A percentile compares a stretch with the other conserved stretches of the same genome.
phyloP scores from a whole-genome alignment of 2,888 invertebrate genomes.

The Strigamia maritima region DNA sequence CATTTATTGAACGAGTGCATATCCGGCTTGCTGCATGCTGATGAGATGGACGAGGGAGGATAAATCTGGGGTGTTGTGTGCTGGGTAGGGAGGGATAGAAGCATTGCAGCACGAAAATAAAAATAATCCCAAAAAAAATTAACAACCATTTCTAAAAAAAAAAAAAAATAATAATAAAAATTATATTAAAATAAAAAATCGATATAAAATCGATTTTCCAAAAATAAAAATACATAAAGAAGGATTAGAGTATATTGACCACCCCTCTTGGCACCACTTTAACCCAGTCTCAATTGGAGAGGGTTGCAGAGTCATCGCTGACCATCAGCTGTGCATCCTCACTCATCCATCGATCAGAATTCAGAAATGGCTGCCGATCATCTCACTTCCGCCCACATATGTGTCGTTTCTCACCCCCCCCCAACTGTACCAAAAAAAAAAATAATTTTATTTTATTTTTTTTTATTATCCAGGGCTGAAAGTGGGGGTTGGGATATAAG shows the following conservation, averaged over 20 bases:
- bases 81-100: not conserved
- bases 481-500: not conserved
- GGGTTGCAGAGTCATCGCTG: not conserved
- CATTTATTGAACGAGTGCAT: conserved; percentile 29
- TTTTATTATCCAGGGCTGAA: not conserved
- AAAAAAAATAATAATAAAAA: too few species aligned
- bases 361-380: conserved; percentile 20
- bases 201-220: not conserved
- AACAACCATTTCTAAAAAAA: too few species aligned
- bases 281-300: not conserved
- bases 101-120: too few species aligned
- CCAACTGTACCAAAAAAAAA: not conserved
- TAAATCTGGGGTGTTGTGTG: not conserved
- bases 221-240: not conserved
- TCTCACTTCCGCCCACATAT: conserved; percentile 10
- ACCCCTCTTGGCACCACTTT: not conserved
- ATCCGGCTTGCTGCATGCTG: conserved; percentile 24
- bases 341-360: conserved; percentile 5
- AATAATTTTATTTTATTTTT: not conserved
- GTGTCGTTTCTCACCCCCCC: conserved; percentile 5
- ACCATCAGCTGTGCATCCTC: conserved; percentile 24
- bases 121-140: too few species aligned
- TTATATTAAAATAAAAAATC: not conserved
- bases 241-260: not conserved
- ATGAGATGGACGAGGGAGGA: conserved; percentile 24